Percentiles rank a stretch among this genome's conserved stretches.
Evolutionary conservation across 2,797 vertebrate genomes (phyloP).

Genomic region (Sebastolobus alascanus): DNA sequence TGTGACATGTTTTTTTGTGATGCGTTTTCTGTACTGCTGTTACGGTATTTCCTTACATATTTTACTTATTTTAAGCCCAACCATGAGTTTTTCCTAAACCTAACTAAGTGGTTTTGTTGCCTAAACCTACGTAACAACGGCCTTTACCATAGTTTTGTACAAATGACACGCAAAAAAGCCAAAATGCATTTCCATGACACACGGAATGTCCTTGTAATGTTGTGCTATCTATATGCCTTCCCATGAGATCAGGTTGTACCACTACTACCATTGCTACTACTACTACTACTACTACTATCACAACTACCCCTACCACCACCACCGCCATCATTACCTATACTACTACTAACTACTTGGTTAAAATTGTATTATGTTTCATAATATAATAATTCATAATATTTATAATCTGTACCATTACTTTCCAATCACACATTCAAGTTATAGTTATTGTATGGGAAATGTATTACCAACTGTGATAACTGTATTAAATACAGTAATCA

Average conservation of each 20-base stretch:
- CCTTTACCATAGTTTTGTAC: too few relatives aligned
- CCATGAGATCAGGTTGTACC: background rate
- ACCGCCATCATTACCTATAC: background rate
- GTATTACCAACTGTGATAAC: background rate
- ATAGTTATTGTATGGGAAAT: background rate
- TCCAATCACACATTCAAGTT: slow-evolving; percentile 23
- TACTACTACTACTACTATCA: background rate
- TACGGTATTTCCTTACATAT: too few relatives aligned
- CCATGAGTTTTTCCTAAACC: too few relatives aligned
- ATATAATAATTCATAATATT: background rate
- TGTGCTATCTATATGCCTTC: background rate
- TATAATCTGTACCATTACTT: slow-evolving; percentile 4
- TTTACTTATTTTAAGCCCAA: too few relatives aligned
- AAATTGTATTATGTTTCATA: background rate
- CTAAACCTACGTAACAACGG: too few relatives aligned
- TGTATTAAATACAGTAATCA: background rate
- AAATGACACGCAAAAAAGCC: too few relatives aligned
- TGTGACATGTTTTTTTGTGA: too few relatives aligned
- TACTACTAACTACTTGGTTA: background rate
- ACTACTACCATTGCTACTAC: background rate
- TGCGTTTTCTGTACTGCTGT: too few relatives aligned
- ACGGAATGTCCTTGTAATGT: too few relatives aligned
- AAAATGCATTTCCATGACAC: too few relatives aligned
- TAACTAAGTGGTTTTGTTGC: too few relatives aligned
- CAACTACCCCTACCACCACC: background rate